Conservation (phyloP, 2,113 vertebrate species). For the Desmodus rotundus region DNA sequence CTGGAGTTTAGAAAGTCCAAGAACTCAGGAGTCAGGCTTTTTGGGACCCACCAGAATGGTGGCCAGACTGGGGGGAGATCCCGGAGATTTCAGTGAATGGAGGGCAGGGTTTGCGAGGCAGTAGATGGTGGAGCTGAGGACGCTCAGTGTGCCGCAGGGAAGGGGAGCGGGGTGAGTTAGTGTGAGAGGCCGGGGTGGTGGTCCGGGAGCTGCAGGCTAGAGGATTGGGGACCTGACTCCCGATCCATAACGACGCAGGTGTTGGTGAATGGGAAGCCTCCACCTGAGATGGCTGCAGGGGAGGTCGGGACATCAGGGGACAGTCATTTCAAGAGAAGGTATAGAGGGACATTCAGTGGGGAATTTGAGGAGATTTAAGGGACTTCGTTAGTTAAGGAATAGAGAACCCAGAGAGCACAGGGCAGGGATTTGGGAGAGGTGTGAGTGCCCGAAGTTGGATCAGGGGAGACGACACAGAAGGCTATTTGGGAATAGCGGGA, state of each 20-base stretch:
- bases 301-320: neutral
- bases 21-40: neutral
- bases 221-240: neutral
- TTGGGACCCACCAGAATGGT: neutral
- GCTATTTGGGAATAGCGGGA: neutral
- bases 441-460: neutral
- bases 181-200: no score
- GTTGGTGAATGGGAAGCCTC: neutral
- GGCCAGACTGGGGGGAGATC: neutral
- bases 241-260: neutral
- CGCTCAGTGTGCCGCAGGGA: no score
- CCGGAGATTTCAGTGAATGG: neutral
- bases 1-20: neutral
- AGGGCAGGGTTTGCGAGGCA: accelerated
- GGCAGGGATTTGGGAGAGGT: neutral
- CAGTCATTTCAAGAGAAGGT: neutral
- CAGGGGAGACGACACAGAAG: neutral
- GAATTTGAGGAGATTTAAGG: neutral
- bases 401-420: neutral
- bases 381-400: neutral
- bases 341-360: neutral
- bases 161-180: neutral
- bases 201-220: neutral
- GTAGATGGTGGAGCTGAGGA: neutral
- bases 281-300: neutral